A percentile compares a stretch with the other conserved stretches of the same genome.
phyloP scores from a whole-genome alignment of 2,888 invertebrate genomes.

The Fragum sueziense region DNA sequence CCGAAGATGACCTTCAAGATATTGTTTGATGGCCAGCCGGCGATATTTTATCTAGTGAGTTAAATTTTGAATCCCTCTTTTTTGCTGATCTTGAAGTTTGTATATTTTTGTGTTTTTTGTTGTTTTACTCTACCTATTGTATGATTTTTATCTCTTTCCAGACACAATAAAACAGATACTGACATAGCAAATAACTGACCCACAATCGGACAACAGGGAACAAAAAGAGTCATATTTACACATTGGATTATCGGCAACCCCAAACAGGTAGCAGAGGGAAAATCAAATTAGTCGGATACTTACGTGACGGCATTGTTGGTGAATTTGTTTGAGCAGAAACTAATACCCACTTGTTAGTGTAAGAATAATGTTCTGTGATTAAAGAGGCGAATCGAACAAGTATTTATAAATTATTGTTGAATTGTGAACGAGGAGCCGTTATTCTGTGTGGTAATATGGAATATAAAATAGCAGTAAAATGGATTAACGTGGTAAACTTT shows the following conservation, averaged over 20 bases:
- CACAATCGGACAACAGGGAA: background rate
- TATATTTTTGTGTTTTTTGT: too few relatives aligned
- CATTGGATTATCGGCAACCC: background rate
- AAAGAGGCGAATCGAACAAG: background rate
- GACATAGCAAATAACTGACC: background rate
- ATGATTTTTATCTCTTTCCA: background rate
- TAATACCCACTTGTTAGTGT: conserved; percentile 2
- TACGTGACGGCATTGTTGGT: conserved; percentile 10
- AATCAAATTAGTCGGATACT: conserved; percentile 13
- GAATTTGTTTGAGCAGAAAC: conserved; percentile 17
- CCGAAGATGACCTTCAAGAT: too few relatives aligned
- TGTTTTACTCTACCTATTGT: too few relatives aligned
- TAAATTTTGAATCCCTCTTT: too few relatives aligned
- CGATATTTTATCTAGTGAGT: too few relatives aligned
- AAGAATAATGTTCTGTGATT: conserved; percentile 5
- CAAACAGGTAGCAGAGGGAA: conserved; percentile 12
- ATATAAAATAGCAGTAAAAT: conserved; percentile 4
- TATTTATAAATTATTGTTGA: background rate
- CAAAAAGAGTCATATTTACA: conserved; percentile 12
- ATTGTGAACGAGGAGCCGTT: background rate
- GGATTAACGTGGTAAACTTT: background rate
- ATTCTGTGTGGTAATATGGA: background rate
- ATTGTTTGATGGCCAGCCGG: too few relatives aligned
- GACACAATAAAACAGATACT: background rate
- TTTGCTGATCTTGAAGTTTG: too few relatives aligned